Evolutionary conservation across 2,888 invertebrate genomes (phyloP).

Genomic region (Acleris sparsana): DNA sequence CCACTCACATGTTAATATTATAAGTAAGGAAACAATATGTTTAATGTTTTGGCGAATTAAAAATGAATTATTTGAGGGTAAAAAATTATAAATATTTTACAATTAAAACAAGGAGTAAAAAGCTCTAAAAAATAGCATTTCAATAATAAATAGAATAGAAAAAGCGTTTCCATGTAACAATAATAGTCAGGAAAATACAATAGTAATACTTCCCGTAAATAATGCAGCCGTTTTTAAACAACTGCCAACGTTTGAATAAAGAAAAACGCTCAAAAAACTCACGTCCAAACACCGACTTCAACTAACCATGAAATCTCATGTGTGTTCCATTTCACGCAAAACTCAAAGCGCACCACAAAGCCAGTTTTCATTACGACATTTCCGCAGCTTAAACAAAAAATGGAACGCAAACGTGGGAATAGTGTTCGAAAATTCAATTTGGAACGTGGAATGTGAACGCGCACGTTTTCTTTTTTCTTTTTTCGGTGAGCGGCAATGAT

Average conservation of each 20-base stretch:
- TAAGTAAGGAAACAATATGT: no score
- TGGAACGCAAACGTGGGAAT: constrained; percentile 37
- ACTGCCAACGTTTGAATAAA: constrained; percentile 33
- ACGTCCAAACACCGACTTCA: constrained; percentile 63
- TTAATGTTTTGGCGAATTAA: no score
- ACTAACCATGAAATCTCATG: constrained; percentile 82
- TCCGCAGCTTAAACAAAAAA: constrained; percentile 62
- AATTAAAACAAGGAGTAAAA: background rate
- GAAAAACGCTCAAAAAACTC: constrained; percentile 46
- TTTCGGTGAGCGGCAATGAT: constrained; percentile 75
- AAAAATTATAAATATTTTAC: no score
- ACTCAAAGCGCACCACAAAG: constrained; percentile 65
- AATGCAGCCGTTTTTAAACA: constrained; percentile 19
- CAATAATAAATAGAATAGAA: background rate
- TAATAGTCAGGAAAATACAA: background rate
- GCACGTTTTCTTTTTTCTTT: constrained; percentile 58
- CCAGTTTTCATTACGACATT: constrained; percentile 65
- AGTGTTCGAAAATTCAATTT: constrained; percentile 51
- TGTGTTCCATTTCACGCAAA: constrained; percentile 73
- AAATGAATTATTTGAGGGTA: no score
- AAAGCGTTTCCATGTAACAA: background rate
- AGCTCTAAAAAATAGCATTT: background rate
- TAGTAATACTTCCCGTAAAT: background rate
- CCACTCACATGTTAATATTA: no score
- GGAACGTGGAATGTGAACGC: constrained; percentile 63